Base-by-base conservation (phyloP, 2,113 vertebrate genomes). In the Panthera tigris region DNA sequence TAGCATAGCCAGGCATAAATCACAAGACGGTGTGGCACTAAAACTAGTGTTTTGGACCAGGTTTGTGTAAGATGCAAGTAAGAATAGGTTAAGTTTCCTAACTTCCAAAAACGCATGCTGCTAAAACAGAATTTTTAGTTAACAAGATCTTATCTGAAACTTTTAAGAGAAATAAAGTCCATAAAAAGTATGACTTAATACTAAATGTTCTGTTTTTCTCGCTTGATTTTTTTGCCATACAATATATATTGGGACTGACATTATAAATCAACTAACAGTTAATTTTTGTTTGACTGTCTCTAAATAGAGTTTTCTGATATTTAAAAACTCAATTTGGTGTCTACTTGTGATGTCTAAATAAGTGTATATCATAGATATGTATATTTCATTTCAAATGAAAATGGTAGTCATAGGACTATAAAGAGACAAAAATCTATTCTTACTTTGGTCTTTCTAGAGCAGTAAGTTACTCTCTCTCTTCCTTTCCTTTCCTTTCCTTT, bases 81-180 rank as follows among this genome's bases (percentile, higher is more conserved):
- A 88, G 25, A 85, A 80, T 78, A 27, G 7, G 36, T 1, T 57
- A 91, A 41, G 13, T 83, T 87, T 89, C 4, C 45, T 73, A 93
- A 91, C 16, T 89, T 95, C 50, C 52, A 69, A 61, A 91, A 95
- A 80, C 15, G 4, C 66, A 61, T 18, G 50, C 76, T 95, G 21
- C 48, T 68, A 36, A 95, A 71, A 61, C 15, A 73, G 27, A 94
- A 91, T 86, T 91, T 96, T 61, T 66, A 88, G 57, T 71, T 94
- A 92, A 76, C 13, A 79, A 79, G 33, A 91, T 93, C 88, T 83
- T 91, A 82, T 69, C 93, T 80, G 25, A 94, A 95, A 91, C 86
- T 3, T 89, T 96, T 68, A 78, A 82, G 71, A 93, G 25, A 88
- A 91, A 95, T 79, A 45, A 65, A 4, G 14, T 82, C 7, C 71